phyloP scores from a whole-genome alignment of 2,888 invertebrate species.

The Acanthopleura granulata region DNA sequence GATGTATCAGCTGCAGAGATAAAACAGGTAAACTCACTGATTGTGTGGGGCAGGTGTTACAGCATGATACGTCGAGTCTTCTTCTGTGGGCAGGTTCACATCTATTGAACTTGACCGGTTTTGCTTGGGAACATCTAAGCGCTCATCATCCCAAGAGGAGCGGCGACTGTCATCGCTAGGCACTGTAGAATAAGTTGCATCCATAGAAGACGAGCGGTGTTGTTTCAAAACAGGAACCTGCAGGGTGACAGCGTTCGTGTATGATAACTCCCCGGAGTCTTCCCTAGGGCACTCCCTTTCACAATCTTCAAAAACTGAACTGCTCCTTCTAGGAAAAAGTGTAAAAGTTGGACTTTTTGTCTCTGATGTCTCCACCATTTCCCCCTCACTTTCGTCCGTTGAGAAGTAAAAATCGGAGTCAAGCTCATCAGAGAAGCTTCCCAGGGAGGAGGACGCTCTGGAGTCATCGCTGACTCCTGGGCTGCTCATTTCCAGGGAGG shows the following conservation, averaged over 20 bases:
- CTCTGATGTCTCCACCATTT: constrained; percentile 30
- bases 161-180: constrained; percentile 33
- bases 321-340: neutral
- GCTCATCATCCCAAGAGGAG: constrained; percentile 49
- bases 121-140: constrained; percentile 49
- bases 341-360: neutral
- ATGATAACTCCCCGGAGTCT: constrained; percentile 17
- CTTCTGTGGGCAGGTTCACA: constrained; percentile 55
- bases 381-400: constrained; percentile 34
- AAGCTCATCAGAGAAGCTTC: constrained; percentile 21
- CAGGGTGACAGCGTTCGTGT: constrained; percentile 57
- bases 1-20: neutral
- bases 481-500: neutral
- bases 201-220: constrained; percentile 59
- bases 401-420: constrained; percentile 31
- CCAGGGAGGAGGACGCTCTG: neutral
- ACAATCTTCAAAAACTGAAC: neutral
- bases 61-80: constrained; percentile 47
- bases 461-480: neutral
- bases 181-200: constrained; percentile 47
- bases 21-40: constrained; percentile 1
- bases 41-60: constrained; percentile 30
- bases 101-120: constrained; percentile 61
- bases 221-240: constrained; percentile 59
- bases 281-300: too few relatives aligned